Evolutionary conservation across 2,113 vertebrate genomes (phyloP).

Genomic region (Plotosus lineatus): DNA sequence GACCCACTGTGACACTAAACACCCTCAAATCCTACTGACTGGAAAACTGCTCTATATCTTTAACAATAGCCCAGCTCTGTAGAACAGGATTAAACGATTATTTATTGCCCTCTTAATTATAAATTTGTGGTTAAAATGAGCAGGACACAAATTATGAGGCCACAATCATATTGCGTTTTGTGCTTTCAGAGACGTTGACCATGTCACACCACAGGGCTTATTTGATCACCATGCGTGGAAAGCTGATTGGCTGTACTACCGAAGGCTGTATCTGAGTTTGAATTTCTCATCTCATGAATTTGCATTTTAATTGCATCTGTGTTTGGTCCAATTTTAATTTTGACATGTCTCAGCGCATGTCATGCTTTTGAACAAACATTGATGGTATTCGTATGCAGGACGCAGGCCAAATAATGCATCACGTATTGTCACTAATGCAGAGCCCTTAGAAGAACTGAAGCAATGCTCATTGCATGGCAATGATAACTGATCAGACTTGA

Average conservation of each 20-base stretch:
- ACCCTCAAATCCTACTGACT: constrained; percentile 69
- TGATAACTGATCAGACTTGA: constrained; percentile 36
- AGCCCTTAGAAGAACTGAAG: constrained; percentile 28
- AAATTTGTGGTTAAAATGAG: constrained; percentile 26
- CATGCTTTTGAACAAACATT: constrained; percentile 70
- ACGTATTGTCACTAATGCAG: constrained; percentile 47
- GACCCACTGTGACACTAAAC: constrained; percentile 56
- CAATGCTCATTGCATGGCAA: constrained; percentile 40
- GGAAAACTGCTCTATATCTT: constrained; percentile 50
- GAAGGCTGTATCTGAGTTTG: constrained; percentile 65
- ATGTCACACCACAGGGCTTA: constrained; percentile 18
- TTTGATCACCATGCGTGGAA: constrained; percentile 35
- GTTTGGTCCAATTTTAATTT: constrained; percentile 76
- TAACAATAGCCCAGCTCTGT: not conserved
- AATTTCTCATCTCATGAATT: constrained; percentile 70
- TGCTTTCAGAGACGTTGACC: not conserved
- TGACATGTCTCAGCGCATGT: constrained; percentile 72
- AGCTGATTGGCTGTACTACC: constrained; percentile 41
- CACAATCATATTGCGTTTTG: constrained; percentile 14
- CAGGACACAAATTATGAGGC: constrained; percentile 12
- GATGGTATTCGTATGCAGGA: constrained; percentile 38
- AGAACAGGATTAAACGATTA: not conserved
- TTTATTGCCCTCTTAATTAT: constrained; percentile 12
- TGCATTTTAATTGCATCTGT: constrained; percentile 80
- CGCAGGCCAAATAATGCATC: constrained; percentile 41